A percentile compares a stretch with the other conserved stretches of the same genome.
Evolutionary conservation across 2,113 vertebrate species (phyloP).

Genomic region (Acanthochromis polyacanthus): DNA sequence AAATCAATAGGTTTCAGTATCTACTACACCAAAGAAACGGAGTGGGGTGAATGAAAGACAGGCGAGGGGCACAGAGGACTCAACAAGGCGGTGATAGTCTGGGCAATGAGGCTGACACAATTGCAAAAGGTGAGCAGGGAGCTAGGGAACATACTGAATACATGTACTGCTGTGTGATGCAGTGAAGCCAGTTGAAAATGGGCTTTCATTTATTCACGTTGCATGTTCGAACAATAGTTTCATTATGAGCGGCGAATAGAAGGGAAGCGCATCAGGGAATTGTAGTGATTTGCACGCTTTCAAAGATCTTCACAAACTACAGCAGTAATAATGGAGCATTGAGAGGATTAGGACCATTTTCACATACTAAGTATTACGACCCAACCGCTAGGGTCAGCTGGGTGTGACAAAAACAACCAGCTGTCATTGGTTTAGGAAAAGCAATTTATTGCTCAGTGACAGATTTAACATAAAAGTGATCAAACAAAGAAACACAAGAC

Average conservation of each 20-base stretch:
- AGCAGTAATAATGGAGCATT: slow-evolving; percentile 8
- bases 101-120: slow-evolving; percentile 35
- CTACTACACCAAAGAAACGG: slow-evolving; percentile 66
- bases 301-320: slow-evolving; percentile 14
- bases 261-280: slow-evolving; percentile 24
- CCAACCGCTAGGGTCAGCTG: no score
- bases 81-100: slow-evolving; percentile 28
- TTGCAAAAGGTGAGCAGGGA: background rate
- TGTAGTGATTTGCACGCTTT: slow-evolving; percentile 39
- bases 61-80: slow-evolving; percentile 46
- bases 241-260: slow-evolving; percentile 6
- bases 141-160: slow-evolving; percentile 28
- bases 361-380: background rate
- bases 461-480: no score
- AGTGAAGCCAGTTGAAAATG: slow-evolving; percentile 20
- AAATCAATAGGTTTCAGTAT: slow-evolving; percentile 78
- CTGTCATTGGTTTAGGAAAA: no score
- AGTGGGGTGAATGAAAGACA: slow-evolving; percentile 46
- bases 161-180: slow-evolving; percentile 19
- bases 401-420: no score
- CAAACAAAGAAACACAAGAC: no score
- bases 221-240: background rate
- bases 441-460: no score
- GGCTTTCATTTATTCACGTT: slow-evolving; percentile 17
- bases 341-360: slow-evolving; percentile 10